Percentiles rank a stretch among this genome's conserved stretches.
Evolutionary conservation across 2,797 vertebrate genomes (phyloP).

Genomic region (Dallia pectoralis): DNA sequence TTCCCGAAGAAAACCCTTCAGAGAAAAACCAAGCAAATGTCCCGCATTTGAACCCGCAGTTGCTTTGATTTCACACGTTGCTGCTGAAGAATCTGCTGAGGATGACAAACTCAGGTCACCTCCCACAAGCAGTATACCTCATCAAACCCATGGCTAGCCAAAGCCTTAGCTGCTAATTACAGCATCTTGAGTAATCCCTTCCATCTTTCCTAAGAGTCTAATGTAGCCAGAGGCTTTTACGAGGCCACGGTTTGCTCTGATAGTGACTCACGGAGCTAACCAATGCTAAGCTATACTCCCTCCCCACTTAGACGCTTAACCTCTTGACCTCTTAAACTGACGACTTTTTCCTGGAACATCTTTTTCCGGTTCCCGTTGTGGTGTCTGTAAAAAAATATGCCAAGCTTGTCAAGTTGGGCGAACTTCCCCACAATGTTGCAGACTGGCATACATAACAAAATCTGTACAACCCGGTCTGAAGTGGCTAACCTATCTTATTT

Average conservation of each 20-base stretch:
- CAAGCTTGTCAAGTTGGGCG: not conserved
- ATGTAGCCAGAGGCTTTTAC: slow-evolving; percentile 39
- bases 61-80: not conserved
- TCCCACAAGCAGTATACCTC: not conserved
- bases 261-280: slow-evolving; percentile 25
- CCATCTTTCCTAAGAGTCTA: slow-evolving; percentile 29
- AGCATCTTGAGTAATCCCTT: slow-evolving; percentile 42
- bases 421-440: not conserved
- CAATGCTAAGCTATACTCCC: slow-evolving; percentile 41
- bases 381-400: not conserved
- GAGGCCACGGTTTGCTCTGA: slow-evolving; percentile 30
- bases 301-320: slow-evolving; percentile 46
- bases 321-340: not conserved
- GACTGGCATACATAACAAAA: too few species aligned
- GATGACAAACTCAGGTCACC: not conserved
- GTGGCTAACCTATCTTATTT: too few species aligned
- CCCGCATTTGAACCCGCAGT: not conserved
- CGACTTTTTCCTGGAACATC: not conserved
- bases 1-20: not conserved
- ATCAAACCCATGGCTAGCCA: not conserved
- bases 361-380: not conserved
- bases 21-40: too few species aligned
- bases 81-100: not conserved
- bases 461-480: too few species aligned
- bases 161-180: slow-evolving; percentile 16